A percentile compares a stretch with the other conserved stretches of the same genome.
These are phyloP conservation scores for Drosophila planitibia DNA, from an alignment of 2,888 invertebrate species.

Conservation along the genomic window DNA sequence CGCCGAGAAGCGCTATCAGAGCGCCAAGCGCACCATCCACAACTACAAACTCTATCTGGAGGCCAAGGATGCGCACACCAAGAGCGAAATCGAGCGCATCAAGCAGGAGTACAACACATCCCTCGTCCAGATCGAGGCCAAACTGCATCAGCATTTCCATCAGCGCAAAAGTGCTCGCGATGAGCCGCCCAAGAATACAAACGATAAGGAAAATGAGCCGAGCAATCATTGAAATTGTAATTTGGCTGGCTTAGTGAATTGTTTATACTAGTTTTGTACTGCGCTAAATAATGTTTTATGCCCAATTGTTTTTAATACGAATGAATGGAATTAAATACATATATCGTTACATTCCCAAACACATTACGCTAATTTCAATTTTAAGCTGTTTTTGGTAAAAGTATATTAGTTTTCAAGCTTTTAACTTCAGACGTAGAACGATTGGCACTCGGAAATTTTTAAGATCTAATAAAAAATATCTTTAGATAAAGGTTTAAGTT, in stretches of 20 bases:
- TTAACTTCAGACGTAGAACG: neutral
- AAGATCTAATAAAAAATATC: neutral
- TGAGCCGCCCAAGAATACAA: conserved; percentile 25
- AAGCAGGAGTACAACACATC: conserved; percentile 87
- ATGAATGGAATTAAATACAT: conserved; percentile 4
- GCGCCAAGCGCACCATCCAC: conserved; percentile 88
- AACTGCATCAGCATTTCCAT: conserved; percentile 74
- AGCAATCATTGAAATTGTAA: conserved; percentile 45
- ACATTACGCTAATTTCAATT: neutral
- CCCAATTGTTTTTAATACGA: conserved; percentile 27
- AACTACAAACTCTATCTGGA: conserved; percentile 89
- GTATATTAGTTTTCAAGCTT: neutral
- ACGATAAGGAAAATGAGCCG: conserved; percentile 62
- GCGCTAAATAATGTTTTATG: neutral
- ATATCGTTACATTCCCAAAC: conserved; percentile 8
- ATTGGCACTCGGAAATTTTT: neutral
- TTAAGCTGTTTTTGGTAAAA: neutral
- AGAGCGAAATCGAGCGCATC: conserved; percentile 88
- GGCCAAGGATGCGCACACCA: conserved; percentile 88
- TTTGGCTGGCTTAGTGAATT: conserved; percentile 11
- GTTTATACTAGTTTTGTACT: conserved; percentile 9
- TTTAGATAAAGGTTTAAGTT: neutral
- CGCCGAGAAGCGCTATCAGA: conserved; percentile 88
- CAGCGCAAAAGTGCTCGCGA: conserved; percentile 70
- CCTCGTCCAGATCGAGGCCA: conserved; percentile 76